phyloP scores from a whole-genome alignment of 2,888 invertebrate genomes.

The Dryomyza anilis region DNA sequence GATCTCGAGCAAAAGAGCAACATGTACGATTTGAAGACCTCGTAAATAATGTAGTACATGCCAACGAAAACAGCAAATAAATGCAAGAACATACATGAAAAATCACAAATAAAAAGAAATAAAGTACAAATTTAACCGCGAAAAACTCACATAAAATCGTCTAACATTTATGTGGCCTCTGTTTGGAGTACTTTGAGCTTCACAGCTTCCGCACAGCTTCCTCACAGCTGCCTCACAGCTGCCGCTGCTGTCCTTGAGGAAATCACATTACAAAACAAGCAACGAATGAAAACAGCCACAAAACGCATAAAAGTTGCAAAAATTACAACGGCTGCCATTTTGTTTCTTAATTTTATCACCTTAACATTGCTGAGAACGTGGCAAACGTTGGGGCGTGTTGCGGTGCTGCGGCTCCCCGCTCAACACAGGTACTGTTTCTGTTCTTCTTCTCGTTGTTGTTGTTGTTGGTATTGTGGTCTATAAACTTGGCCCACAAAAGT shows the following conservation, averaged over 20 bases:
- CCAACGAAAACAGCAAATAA: neutral
- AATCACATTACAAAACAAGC: no score
- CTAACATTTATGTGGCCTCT: constrained; percentile 26
- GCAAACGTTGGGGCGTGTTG: neutral
- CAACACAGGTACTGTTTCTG: no score
- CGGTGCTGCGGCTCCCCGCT: neutral
- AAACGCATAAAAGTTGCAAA: constrained; percentile 27
- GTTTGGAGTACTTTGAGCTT: neutral
- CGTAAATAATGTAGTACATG: neutral
- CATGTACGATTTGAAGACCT: neutral
- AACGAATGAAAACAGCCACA: no score
- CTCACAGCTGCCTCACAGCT: neutral
- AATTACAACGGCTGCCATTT: constrained; percentile 22
- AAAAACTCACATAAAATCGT: constrained; percentile 20
- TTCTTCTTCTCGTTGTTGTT: no score
- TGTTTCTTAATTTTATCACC: constrained; percentile 23
- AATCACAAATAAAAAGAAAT: constrained; percentile 36
- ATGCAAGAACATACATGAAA: neutral
- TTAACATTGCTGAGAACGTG: neutral
- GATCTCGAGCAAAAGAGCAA: constrained; percentile 31
- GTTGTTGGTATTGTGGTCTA: no score
- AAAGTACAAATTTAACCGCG: constrained; percentile 21
- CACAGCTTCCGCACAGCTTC: neutral
- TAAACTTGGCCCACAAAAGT: no score
- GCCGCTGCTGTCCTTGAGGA: no score